phyloP scores from a whole-genome alignment of 2,888 invertebrate genomes.

The Aethes cnicana region DNA sequence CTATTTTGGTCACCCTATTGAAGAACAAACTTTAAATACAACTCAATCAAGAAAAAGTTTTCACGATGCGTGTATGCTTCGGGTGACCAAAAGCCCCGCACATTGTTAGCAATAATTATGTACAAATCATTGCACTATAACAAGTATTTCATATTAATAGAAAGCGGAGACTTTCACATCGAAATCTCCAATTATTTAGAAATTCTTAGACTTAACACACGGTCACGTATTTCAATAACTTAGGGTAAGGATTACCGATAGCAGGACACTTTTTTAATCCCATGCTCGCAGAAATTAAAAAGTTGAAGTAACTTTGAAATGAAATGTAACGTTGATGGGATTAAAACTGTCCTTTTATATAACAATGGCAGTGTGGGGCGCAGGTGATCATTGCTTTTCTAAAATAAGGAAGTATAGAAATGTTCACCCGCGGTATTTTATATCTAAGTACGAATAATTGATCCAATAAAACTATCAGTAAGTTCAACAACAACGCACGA shows the following conservation, averaged over 20 bases:
- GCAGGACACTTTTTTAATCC: slow-evolving; percentile 27
- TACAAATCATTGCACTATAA: slow-evolving; percentile 39
- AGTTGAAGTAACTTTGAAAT: slow-evolving; percentile 11
- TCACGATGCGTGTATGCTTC: too few species aligned
- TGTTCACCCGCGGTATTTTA: slow-evolving; percentile 54
- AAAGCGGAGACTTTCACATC: slow-evolving; percentile 44
- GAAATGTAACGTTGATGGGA: slow-evolving; percentile 9
- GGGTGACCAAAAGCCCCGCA: slow-evolving; percentile 35
- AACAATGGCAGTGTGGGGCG: slow-evolving; percentile 67
- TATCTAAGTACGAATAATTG: slow-evolving; percentile 75
- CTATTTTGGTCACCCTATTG: slow-evolving; percentile 16
- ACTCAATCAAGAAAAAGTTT: too few species aligned
- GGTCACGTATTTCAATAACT: slow-evolving; percentile 41
- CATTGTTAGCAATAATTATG: slow-evolving; percentile 36
- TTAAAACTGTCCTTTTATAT: slow-evolving; percentile 38
- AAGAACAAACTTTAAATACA: background rate
- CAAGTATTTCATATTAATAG: slow-evolving; percentile 37
- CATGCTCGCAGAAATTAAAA: slow-evolving; percentile 6
- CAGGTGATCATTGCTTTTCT: slow-evolving; percentile 48
- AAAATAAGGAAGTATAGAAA: slow-evolving; percentile 42
- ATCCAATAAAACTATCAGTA: slow-evolving; percentile 56
- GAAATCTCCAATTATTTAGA: slow-evolving; percentile 38
- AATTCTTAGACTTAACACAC: slow-evolving; percentile 38
- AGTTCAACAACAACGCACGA: slow-evolving; percentile 45
- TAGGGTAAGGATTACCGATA: slow-evolving; percentile 38